A percentile compares a stretch with the other conserved stretches of the same genome.
These are phyloP conservation scores for Hoplias malabaricus DNA, from an alignment of 2,113 vertebrate species.

Conservation along the genomic window DNA sequence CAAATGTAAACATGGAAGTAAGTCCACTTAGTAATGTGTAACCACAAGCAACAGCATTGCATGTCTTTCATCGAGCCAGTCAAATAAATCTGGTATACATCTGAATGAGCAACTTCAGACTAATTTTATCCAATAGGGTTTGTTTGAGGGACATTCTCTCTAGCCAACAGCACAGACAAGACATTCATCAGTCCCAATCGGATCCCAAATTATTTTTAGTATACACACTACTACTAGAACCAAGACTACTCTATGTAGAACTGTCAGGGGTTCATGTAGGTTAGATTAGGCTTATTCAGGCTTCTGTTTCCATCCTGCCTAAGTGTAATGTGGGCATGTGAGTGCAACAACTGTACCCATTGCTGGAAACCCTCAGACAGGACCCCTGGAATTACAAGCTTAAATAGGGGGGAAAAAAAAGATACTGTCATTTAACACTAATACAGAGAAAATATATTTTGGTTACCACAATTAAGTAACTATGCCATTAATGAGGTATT, in stretches of 20 bases:
- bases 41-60: too few species aligned
- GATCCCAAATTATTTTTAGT: too few species aligned
- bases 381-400: slow-evolving; percentile 80
- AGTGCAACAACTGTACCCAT: slow-evolving; percentile 75
- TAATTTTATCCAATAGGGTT: too few species aligned
- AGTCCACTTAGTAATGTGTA: too few species aligned
- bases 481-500: too few species aligned
- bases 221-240: too few species aligned
- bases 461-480: neutral
- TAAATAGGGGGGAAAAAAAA: slow-evolving; percentile 40
- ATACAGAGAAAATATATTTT: neutral
- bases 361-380: slow-evolving; percentile 79
- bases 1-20: too few species aligned
- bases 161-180: too few species aligned
- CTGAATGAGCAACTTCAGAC: too few species aligned
- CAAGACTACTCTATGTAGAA: neutral
- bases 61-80: too few species aligned
- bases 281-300: neutral
- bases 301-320: slow-evolving; percentile 6
- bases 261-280: neutral
- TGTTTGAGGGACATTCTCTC: too few species aligned
- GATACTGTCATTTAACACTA: neutral
- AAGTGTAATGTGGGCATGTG: neutral
- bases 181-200: neutral
- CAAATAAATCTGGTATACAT: too few species aligned